Conservation (phyloP, 1,140 invertebrate genomes). For the Zaprionus davidi region DNA sequence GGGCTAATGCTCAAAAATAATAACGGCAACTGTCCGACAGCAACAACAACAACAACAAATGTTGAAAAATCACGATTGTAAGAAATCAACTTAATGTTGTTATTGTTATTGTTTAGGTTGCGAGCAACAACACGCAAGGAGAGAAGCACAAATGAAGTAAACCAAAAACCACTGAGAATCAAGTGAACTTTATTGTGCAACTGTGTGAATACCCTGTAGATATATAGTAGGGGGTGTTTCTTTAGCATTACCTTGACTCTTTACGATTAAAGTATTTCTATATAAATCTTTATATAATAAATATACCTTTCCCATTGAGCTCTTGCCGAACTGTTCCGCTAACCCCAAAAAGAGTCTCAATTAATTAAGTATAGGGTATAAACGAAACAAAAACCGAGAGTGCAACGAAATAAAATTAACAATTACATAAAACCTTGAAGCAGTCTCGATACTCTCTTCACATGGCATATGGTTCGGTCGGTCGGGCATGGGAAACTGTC, state of each 20-base stretch:
- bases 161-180: conserved; percentile 17
- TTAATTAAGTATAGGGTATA: conserved; percentile 25
- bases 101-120: conserved; percentile 42
- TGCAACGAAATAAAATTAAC: conserved; percentile 46
- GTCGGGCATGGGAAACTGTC: conserved; percentile 64
- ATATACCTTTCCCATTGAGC: background rate
- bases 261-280: too few species aligned
- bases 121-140: conserved; percentile 68
- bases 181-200: background rate
- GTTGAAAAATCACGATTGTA: conserved; percentile 51
- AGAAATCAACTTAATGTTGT: conserved; percentile 39
- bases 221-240: background rate
- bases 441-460: conserved; percentile 1
- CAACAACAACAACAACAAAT: conserved; percentile 25
- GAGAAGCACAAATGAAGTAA: conserved; percentile 66
- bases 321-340: background rate
- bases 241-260: background rate
- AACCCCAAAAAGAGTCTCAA: background rate
- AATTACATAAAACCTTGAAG: conserved; percentile 75
- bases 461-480: background rate
- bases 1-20: conserved; percentile 46
- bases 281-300: too few species aligned
- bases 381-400: conserved; percentile 51
- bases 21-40: conserved; percentile 40
- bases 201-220: conserved; percentile 9